Evolutionary conservation across 2,113 vertebrate genomes (phyloP), one percentile per base, ranked within the genome.

Genomic region (Tachycineta bicolor): DNA sequence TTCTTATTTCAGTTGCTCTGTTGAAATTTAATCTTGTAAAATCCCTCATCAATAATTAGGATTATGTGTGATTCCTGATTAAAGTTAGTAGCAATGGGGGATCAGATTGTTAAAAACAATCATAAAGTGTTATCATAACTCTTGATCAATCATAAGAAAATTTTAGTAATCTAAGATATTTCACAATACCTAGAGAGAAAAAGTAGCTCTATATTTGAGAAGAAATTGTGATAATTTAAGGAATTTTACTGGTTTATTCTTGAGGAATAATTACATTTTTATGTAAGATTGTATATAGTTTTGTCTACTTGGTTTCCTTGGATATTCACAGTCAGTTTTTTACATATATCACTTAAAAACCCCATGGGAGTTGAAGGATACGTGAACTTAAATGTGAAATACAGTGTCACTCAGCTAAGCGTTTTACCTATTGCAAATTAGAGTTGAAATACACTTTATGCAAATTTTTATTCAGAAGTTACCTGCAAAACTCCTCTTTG

Each of bases 311-410:
- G 20, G 4, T 69, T 89, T 76, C 11, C 11, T 56, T 47, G 50
- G 55, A 59, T 1, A 3, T 90, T 64, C 21, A 44, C 4, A 46
- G 41, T 63, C 67, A 47, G 5, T 33, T 92, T 92, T 88, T 78
- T n/a, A 65, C 8, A n/a, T 5, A 0, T 53, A 34, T 37, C 0
- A 0, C 15, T 87, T 79, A 12, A 60, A 73, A 87, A 44, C 6
- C 5, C 64, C 8, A 10, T 28, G 26, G 33, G 7, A 86, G 4
- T 8, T 67, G 37, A 29, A 43, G 11, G 21, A 76, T 59, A 68
- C 20, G 14, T 60, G 46, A 83, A 79, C 16, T 83, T 34, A 39
- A 83, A 88, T 44, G 12, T 43, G 43, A 77, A 89, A 64, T 59
- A 65, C 4, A 37, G 8, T 29, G 24, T 34, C 82, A 75, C 5